These are phyloP conservation scores for Virgularia gustaviana DNA, from an alignment of 92 coral and sea anemone genomes.

Conservation along the genomic window DNA sequence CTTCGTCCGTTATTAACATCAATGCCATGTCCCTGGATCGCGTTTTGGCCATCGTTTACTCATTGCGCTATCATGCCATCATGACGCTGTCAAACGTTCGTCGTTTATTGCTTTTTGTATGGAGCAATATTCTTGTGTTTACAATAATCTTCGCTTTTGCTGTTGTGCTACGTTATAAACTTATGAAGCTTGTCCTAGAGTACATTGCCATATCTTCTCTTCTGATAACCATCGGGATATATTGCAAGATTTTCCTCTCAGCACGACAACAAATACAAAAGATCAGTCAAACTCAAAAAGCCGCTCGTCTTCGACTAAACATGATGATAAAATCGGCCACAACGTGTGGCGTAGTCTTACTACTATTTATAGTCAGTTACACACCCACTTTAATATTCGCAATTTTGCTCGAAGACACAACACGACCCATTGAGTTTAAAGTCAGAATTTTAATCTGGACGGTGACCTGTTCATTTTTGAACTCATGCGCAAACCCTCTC, in stretches of 20 bases:
- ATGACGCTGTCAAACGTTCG: not conserved
- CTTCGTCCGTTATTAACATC: slow-evolving; percentile 5
- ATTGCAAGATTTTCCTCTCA: not conserved
- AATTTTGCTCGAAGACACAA: not conserved
- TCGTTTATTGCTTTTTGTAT: not conserved
- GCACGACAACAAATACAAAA: slow-evolving; percentile 1
- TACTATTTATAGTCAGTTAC: not conserved
- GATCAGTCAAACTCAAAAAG: not conserved
- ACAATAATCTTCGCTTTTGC: not conserved
- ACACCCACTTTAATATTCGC: not conserved
- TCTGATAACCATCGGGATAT: not conserved
- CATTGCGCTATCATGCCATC: slow-evolving; percentile 8
- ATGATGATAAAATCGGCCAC: slow-evolving; percentile 9
- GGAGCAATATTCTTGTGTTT: not conserved
- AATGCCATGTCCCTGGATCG: not conserved
- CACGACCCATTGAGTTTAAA: not conserved
- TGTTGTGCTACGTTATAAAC: not conserved
- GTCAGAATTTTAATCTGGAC: not conserved
- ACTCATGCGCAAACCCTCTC: slow-evolving; percentile 9
- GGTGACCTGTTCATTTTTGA: slow-evolving; percentile 1
- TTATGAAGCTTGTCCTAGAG: not conserved
- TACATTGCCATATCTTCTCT: not conserved
- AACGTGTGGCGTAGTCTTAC: not conserved
- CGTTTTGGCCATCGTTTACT: slow-evolving; percentile 11
- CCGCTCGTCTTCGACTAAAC: not conserved